Base-by-base conservation (phyloP, 2,888 invertebrate genomes). In the Ophion costatus region DNA sequence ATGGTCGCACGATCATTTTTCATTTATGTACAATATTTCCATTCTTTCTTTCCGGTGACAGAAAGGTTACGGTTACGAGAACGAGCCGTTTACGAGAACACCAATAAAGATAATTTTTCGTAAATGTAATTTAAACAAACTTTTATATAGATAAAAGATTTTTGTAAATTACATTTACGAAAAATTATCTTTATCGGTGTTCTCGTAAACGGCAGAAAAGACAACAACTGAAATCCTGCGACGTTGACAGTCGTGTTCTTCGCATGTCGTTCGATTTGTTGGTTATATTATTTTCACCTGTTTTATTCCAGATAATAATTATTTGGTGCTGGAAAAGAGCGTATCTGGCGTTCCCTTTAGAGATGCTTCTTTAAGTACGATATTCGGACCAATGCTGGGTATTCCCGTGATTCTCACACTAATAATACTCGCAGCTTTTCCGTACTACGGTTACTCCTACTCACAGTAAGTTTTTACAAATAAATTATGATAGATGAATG, bases 381-480 rank as follows among this genome's bases (percentile, higher is more conserved):
- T 88, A 9, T 71, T 93, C 9, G 88, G 87, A 4, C 91, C 91
- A 0, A 76, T 93, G 14, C 86, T 94, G 20, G 90, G 89, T 0
- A 87, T 89, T 9, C 89, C 91, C 0, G 20, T 92, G 0, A 69
- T 90, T 51, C 82, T 90, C 3, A 45, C 92, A 9, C 38, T 89
- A 0, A 64, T 92, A 0, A 71, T 92, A 20, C 69, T 93, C 22
- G 17, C 89, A 1, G 85, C 77, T 4, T 89, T 91, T 38, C 84
- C 89, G 0, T 89, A 88, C 61, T 91, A 89, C 29, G 93, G 92
- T 38, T 93, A 93, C 78, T 87, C 91, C 1, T 88, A 88, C 66
- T 75, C 81, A 3, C 87, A 91, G 93, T 93, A 88, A 92, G 93
- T 93, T 74, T 38, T 33, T 42, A 42, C 64, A 11, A 51, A 51